These are phyloP conservation scores for Scaptomyza pallida DNA, from an alignment of 1,140 invertebrate species.

Conservation along the genomic window DNA sequence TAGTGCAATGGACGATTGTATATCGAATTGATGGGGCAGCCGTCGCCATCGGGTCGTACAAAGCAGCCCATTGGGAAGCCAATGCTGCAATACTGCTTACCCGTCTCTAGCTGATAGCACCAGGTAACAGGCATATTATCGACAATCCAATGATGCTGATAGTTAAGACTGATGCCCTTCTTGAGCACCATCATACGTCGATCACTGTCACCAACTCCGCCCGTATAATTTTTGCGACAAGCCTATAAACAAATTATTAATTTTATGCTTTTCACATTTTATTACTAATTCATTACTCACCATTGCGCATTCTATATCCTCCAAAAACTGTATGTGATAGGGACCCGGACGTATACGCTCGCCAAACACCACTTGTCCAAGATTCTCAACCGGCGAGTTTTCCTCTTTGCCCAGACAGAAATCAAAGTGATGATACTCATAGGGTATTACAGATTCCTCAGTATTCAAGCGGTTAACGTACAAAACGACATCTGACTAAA, in stretches of 20 bases:
- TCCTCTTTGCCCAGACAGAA: slow-evolving; percentile 92
- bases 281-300: slow-evolving; percentile 72
- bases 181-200: slow-evolving; percentile 92
- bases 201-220: slow-evolving; percentile 86
- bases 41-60: slow-evolving; percentile 83
- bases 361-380: slow-evolving; percentile 99
- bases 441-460: slow-evolving; percentile 97
- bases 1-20: slow-evolving; percentile 89
- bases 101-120: slow-evolving; percentile 93
- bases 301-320: slow-evolving; percentile 89
- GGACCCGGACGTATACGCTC: slow-evolving; percentile 97
- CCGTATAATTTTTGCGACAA: slow-evolving; percentile 90
- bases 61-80: slow-evolving; percentile 99
- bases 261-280: no score
- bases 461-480: slow-evolving; percentile 98
- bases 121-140: slow-evolving; percentile 99
- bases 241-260: slow-evolving; percentile 47
- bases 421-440: slow-evolving; percentile 99
- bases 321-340: slow-evolving; percentile 92
- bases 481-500: slow-evolving; percentile 84
- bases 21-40: slow-evolving; percentile 84
- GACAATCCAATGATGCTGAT: slow-evolving; percentile 99
- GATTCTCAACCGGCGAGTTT: slow-evolving; percentile 96
- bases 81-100: slow-evolving; percentile 93
- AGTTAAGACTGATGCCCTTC: slow-evolving; percentile 97